Percentiles rank a stretch among this genome's conserved stretches.
Evolutionary conservation across 2,888 invertebrate species (phyloP).

Genomic region (Auanema sp.): DNA sequence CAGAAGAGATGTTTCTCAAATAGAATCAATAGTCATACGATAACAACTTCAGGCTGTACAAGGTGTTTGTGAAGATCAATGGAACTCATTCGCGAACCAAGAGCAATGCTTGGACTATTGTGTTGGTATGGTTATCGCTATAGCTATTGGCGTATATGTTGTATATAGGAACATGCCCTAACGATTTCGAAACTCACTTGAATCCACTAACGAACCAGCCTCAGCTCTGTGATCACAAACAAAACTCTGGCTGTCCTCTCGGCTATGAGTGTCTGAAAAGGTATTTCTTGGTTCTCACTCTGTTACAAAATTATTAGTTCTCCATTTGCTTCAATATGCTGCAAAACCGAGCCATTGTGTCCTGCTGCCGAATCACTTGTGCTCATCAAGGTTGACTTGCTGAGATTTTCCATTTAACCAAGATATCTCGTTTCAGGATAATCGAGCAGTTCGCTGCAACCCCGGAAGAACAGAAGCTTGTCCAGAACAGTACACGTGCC

Average conservation of each 20-base stretch:
- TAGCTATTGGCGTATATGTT: background rate
- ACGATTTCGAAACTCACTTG: constrained; percentile 27
- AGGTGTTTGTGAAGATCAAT: constrained; percentile 43
- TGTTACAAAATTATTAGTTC: too few relatives aligned
- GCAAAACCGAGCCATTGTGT: constrained; percentile 40
- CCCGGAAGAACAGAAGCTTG: constrained; percentile 25
- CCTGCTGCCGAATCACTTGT: constrained; percentile 44
- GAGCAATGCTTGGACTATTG: constrained; percentile 55
- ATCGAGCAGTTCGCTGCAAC: constrained; percentile 21
- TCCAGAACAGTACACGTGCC: constrained; percentile 43
- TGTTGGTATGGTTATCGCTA: constrained; percentile 27
- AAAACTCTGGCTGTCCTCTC: constrained; percentile 44
- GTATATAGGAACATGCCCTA: constrained; percentile 37
- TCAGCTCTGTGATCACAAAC: constrained; percentile 39
- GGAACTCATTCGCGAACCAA: constrained; percentile 50
- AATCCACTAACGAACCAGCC: constrained; percentile 44
- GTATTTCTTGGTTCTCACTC: constrained; percentile 4
- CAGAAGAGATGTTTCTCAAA: too few relatives aligned
- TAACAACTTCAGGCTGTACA: constrained; percentile 21
- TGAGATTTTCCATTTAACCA: background rate
- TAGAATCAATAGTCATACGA: too few relatives aligned
- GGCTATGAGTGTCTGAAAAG: constrained; percentile 47
- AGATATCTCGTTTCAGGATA: constrained; percentile 15
- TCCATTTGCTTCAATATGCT: constrained; percentile 49
- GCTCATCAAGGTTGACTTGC: constrained; percentile 20